phyloP scores from a whole-genome alignment of 2,797 vertebrate species.

The Momotus momota region DNA sequence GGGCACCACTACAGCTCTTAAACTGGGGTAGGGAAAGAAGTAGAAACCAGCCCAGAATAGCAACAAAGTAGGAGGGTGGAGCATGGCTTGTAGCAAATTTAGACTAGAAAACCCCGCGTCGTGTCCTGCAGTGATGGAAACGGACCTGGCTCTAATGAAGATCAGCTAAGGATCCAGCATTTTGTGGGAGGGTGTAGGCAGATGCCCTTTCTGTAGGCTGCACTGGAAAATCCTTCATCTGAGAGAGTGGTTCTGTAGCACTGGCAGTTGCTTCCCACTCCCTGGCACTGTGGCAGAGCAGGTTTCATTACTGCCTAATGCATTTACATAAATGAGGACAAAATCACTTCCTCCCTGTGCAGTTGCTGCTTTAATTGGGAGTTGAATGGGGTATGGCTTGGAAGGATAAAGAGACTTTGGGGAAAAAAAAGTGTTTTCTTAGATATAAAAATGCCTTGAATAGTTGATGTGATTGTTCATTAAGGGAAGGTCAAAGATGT shows the following conservation, averaged over 20 bases:
- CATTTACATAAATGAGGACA: slow-evolving; percentile 14
- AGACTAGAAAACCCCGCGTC: neutral
- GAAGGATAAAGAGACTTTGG: neutral
- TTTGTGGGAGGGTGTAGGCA: neutral
- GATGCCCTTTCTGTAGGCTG: neutral
- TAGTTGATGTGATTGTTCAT: neutral
- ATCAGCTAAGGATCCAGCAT: neutral
- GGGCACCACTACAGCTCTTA: neutral
- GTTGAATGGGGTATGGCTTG: neutral
- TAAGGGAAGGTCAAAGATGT: slow-evolving; percentile 15
- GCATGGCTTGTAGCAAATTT: neutral
- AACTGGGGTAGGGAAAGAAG: neutral
- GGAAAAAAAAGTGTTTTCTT: neutral
- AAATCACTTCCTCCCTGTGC: slow-evolving; percentile 10
- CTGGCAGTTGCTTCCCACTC: neutral
- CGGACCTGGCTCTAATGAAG: neutral
- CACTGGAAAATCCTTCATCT: neutral
- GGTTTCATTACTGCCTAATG: slow-evolving; percentile 7
- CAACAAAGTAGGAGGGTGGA: neutral
- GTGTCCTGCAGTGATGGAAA: neutral
- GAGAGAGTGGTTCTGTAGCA: neutral
- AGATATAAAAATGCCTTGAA: neutral
- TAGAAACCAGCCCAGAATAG: neutral
- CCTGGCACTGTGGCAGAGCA: neutral
- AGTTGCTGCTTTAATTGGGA: slow-evolving; percentile 1